A percentile compares a stretch with the other conserved stretches of the same genome.
phyloP scores from a whole-genome alignment of 2,888 invertebrate genomes.

The Cistogaster globosa region DNA sequence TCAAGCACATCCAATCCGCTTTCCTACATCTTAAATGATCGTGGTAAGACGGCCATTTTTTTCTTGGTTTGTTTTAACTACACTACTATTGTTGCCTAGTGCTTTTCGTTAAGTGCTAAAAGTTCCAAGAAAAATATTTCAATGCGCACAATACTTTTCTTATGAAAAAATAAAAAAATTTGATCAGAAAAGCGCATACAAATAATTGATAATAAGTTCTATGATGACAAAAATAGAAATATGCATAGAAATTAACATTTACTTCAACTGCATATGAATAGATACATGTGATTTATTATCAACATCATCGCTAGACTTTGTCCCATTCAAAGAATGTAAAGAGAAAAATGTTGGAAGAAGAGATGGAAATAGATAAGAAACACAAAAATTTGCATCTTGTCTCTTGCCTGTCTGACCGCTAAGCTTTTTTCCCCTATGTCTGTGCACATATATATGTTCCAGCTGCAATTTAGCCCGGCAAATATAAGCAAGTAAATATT shows the following conservation, averaged over 20 bases:
- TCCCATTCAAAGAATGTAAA: slow-evolving; percentile 17
- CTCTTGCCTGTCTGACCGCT: slow-evolving; percentile 36
- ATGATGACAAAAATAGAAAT: slow-evolving; percentile 22
- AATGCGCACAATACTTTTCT: slow-evolving; percentile 12
- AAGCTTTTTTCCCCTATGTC: slow-evolving; percentile 16
- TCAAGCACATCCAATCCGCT: no score
- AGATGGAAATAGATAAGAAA: slow-evolving; percentile 3
- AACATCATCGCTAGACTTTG: slow-evolving; percentile 44
- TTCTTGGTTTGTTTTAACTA: no score
- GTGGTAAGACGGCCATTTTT: no score
- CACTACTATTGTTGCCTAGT: no score
- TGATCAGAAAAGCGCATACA: slow-evolving; percentile 20
- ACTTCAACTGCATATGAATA: neutral
- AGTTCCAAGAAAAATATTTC: neutral
- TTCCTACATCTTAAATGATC: no score
- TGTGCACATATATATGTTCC: slow-evolving; percentile 21
- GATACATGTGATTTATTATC: neutral
- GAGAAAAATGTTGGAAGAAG: neutral
- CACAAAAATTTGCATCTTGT: neutral
- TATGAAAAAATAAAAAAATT: neutral
- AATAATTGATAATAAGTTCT: neutral
- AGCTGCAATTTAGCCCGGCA: slow-evolving; percentile 1
- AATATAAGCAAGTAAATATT: slow-evolving; percentile 3
- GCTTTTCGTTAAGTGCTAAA: slow-evolving; percentile 15
- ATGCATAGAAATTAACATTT: slow-evolving; percentile 4